These are phyloP conservation scores for Parascotia fuliginaria DNA, from an alignment of 2,888 invertebrate species.

Conservation along the genomic window DNA sequence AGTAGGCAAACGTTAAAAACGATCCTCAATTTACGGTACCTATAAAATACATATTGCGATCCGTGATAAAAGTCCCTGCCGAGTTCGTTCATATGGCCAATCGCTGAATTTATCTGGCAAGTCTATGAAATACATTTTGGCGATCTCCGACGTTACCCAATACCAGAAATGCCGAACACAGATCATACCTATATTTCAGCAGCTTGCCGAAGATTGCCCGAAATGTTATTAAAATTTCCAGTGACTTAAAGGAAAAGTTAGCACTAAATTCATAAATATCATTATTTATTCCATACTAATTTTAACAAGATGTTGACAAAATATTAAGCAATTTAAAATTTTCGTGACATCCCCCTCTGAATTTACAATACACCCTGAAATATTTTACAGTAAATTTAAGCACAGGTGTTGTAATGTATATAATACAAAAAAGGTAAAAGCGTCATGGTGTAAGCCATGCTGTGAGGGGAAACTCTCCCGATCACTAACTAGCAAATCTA, in stretches of 20 bases:
- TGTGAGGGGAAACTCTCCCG: constrained; percentile 58
- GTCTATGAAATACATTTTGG: constrained; percentile 43
- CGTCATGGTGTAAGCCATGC: constrained; percentile 45
- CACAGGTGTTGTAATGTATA: constrained; percentile 50
- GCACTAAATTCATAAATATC: not conserved
- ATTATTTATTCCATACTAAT: not conserved
- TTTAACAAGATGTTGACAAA: constrained; percentile 5
- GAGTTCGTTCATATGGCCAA: constrained; percentile 72
- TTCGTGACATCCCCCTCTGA: constrained; percentile 26
- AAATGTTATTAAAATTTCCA: not conserved
- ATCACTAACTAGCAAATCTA: constrained; percentile 71
- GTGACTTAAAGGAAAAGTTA: not conserved
- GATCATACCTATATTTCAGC: constrained; percentile 35
- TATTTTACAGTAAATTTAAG: constrained; percentile 46
- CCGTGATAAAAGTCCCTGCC: constrained; percentile 78
- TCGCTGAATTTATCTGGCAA: constrained; percentile 67
- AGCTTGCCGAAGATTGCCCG: constrained; percentile 2
- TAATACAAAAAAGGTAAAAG: constrained; percentile 54
- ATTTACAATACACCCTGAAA: constrained; percentile 47
- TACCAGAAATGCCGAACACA: constrained; percentile 29
- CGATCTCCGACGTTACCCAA: constrained; percentile 24
- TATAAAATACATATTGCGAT: constrained; percentile 85
- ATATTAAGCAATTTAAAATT: constrained; percentile 22
- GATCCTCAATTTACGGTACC: constrained; percentile 79
- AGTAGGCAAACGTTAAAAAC: constrained; percentile 82